Conservation (phyloP, 1,140 invertebrate species). For the Neodiprion fabricii region DNA sequence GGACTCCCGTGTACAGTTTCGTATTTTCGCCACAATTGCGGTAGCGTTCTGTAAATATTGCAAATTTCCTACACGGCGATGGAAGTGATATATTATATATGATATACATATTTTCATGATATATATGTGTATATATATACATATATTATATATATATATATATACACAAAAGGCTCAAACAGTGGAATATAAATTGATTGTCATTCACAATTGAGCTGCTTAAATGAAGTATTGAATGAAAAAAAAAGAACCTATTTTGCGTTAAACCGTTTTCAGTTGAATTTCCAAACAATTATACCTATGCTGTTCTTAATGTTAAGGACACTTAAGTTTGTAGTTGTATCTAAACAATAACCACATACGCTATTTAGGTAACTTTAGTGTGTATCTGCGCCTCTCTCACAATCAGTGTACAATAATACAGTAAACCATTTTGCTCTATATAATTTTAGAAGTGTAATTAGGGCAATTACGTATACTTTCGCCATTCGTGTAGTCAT, state of each 20-base stretch:
- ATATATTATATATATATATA: conserved; percentile 18
- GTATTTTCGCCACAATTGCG: conserved; percentile 18
- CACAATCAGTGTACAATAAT: no score
- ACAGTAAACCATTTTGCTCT: no score
- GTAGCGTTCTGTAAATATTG: conserved; percentile 36
- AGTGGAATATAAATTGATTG: conserved; percentile 3
- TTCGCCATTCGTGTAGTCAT: conserved; percentile 23
- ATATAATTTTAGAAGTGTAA: no score
- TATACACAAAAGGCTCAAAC: not conserved
- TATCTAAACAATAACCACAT: conserved; percentile 39
- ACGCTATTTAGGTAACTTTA: conserved; percentile 21
- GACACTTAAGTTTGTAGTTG: conserved; percentile 55
- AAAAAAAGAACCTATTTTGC: not conserved
- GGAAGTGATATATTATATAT: conserved; percentile 27
- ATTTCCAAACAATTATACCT: conserved; percentile 32
- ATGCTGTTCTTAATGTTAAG: conserved; percentile 50
- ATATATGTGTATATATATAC: conserved; percentile 18
- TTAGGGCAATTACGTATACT: not conserved
- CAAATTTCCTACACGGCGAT: conserved; percentile 26
- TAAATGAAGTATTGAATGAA: not conserved
- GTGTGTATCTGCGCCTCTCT: conserved; percentile 13
- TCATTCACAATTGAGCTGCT: conserved; percentile 1
- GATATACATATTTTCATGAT: conserved; percentile 20
- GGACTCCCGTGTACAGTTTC: not conserved
- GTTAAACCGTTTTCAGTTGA: conserved; percentile 8